These are phyloP conservation scores for Drosophila hydei DNA, from an alignment of 1,140 invertebrate species.

Conservation along the genomic window DNA sequence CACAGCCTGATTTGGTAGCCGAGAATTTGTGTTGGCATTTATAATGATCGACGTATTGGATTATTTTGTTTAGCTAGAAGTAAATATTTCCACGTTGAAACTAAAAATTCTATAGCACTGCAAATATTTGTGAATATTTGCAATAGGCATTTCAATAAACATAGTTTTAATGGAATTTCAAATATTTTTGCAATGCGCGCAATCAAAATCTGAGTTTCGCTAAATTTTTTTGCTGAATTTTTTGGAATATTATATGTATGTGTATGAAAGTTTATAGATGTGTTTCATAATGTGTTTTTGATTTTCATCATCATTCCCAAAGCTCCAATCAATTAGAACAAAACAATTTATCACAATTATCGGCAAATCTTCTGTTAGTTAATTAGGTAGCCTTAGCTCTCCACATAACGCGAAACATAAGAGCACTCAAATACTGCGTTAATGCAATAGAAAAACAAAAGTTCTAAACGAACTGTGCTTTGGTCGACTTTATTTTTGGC, in stretches of 20 bases:
- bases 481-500: conserved; percentile 62
- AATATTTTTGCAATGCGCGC: not conserved
- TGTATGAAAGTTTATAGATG: not conserved
- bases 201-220: not conserved
- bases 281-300: conserved; percentile 13
- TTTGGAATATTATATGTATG: not conserved
- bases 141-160: not conserved
- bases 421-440: conserved; percentile 40
- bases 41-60: not conserved
- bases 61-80: not conserved
- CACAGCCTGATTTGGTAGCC: no score
- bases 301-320: conserved; percentile 19
- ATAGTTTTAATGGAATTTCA: not conserved
- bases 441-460: conserved; percentile 52
- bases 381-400: conserved; percentile 12
- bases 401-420: conserved; percentile 37
- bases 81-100: not conserved
- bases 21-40: not conserved
- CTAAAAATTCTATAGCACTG: not conserved
- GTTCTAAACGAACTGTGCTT: conserved; percentile 52
- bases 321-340: conserved; percentile 35
- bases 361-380: conserved; percentile 36
- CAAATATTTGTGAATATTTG: conserved; percentile 1
- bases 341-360: conserved; percentile 66
- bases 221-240: no score